phyloP scores from a whole-genome alignment of 2,113 vertebrate species.

The Pollimyrus isidori region DNA sequence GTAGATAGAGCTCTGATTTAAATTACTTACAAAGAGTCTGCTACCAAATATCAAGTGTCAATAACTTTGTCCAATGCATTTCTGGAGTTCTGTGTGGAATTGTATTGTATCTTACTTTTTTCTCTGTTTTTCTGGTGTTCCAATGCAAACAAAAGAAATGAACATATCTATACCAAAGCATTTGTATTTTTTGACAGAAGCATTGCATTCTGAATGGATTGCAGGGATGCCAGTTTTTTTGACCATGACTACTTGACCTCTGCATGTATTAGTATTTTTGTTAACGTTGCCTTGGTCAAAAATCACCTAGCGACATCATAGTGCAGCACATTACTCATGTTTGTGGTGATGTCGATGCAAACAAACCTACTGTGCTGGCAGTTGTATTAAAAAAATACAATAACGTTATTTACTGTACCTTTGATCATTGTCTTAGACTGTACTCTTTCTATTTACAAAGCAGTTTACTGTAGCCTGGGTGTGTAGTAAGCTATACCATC shows the following conservation, averaged over 20 bases:
- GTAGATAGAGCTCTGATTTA: background rate
- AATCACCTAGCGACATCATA: background rate
- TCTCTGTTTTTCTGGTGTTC: background rate
- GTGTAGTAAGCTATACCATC: background rate
- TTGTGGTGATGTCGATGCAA: background rate
- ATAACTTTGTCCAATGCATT: background rate
- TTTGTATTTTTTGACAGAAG: background rate
- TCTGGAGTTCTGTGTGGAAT: background rate
- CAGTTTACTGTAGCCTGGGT: background rate
- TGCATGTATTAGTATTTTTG: too few species aligned
- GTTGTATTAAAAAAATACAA: background rate
- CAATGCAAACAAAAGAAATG: background rate
- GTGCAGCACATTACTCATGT: background rate
- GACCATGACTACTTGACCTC: too few species aligned
- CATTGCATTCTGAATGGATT: too few species aligned
- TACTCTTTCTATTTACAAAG: background rate
- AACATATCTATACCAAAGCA: background rate
- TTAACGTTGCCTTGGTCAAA: too few species aligned
- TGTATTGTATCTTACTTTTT: background rate
- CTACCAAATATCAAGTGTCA: background rate
- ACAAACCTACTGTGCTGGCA: background rate
- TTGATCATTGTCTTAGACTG: background rate
- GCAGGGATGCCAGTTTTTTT: too few species aligned
- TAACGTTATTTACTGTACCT: background rate
- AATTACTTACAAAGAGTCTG: background rate